Evolutionary conservation across 2,113 vertebrate species (phyloP).

Genomic region (Gnathonemus echidnorhynchus): DNA sequence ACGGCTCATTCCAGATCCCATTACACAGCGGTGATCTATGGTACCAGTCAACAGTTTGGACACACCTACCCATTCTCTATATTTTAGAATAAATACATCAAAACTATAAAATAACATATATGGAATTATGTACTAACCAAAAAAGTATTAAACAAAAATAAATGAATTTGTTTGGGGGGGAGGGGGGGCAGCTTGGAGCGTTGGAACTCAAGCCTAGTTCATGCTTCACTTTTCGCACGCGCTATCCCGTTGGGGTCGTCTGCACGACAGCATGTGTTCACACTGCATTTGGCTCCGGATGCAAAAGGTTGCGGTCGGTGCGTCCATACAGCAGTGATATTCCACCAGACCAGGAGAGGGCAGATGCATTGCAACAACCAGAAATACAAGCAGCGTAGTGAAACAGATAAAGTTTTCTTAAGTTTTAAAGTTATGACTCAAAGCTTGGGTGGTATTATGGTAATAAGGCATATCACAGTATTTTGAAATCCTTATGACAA

Average conservation of each 20-base stretch:
- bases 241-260: neutral
- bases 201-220: neutral
- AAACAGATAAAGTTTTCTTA: neutral
- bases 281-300: too few species aligned
- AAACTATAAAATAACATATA: neutral
- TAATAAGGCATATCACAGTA: neutral
- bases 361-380: neutral
- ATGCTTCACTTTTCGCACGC: neutral
- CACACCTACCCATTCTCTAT: neutral
- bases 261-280: neutral
- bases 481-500: neutral
- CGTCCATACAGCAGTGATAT: too few species aligned
- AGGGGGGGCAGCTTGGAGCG: neutral
- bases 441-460: neutral
- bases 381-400: neutral
- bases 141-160: neutral
- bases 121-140: neutral
- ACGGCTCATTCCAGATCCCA: neutral
- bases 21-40: neutral
- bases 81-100: neutral
- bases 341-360: neutral
- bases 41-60: neutral
- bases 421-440: neutral
- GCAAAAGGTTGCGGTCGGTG: neutral
- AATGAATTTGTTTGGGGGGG: neutral